Evolutionary conservation across 1,140 invertebrate species (phyloP).

Genomic region (Reticulitermes speratus): DNA sequence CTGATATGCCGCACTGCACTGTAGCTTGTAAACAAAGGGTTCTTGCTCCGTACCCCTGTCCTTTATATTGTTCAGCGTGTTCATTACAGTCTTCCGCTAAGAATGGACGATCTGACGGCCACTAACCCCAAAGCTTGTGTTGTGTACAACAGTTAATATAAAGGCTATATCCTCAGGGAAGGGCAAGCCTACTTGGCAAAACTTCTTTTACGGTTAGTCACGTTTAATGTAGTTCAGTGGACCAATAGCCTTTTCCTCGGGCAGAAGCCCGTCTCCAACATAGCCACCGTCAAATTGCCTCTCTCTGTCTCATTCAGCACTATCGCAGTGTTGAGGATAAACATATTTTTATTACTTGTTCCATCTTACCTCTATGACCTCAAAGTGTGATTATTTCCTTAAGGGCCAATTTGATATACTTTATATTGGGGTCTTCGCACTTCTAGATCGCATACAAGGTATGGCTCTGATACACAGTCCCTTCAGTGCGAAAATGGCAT

Average conservation of each 20-base stretch:
- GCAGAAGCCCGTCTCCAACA: not conserved
- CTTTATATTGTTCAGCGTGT: not conserved
- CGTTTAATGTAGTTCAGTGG: constrained; percentile 18
- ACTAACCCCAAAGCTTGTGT: not conserved
- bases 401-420: not conserved
- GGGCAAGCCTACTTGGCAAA: constrained; percentile 13
- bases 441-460: not conserved
- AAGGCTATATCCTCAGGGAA: not conserved
- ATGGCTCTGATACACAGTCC: too few species aligned
- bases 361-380: not conserved
- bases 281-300: not conserved
- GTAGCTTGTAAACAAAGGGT: too few species aligned
- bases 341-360: not conserved
- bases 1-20: too few species aligned
- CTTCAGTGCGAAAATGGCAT: too few species aligned
- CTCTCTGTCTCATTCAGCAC: not conserved
- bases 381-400: not conserved
- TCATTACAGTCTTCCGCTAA: not conserved
- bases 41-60: not conserved
- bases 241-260: not conserved
- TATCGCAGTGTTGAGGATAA: not conserved
- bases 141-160: not conserved
- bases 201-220: not conserved
- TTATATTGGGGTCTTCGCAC: not conserved
- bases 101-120: not conserved